phyloP scores from a whole-genome alignment of 2,797 vertebrate species.

The Gouania willdenowi region DNA sequence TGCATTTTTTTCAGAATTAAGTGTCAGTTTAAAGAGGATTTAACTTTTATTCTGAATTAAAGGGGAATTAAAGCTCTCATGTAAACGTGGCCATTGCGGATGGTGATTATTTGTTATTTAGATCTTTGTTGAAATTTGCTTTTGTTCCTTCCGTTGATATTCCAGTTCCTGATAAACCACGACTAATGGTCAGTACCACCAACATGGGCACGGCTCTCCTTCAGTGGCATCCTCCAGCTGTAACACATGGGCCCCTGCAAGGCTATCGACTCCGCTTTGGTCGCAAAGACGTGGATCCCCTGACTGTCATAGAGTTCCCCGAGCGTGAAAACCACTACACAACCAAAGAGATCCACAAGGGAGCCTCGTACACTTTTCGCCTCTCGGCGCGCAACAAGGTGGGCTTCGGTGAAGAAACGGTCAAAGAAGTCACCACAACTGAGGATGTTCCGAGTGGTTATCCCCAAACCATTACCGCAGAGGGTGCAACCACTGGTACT shows the following conservation, averaged over 20 bases:
- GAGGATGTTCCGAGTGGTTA: conserved; percentile 94
- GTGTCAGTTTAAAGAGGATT: too few relatives aligned
- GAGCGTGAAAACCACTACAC: conserved; percentile 97
- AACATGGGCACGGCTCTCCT: conserved; percentile 98
- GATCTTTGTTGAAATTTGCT: too few relatives aligned
- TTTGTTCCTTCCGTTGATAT: too few relatives aligned
- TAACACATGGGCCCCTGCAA: conserved; percentile 89
- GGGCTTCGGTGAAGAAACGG: conserved; percentile 96
- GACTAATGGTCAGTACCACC: conserved; percentile 94
- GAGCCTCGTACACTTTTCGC: conserved; percentile 90
- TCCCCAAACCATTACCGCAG: conserved; percentile 89
- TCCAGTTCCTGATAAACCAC: conserved; percentile 97
- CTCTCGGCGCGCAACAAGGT: conserved; percentile 97
- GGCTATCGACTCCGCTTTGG: conserved; percentile 95
- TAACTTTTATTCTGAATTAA: too few relatives aligned
- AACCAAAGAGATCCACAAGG: conserved; percentile 96
- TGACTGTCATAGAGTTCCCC: conserved; percentile 91
- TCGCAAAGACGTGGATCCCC: conserved; percentile 88
- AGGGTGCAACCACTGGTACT: conserved; percentile 88
- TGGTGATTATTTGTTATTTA: too few relatives aligned
- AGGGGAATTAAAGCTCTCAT: too few relatives aligned
- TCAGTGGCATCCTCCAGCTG: conserved; percentile 93
- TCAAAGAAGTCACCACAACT: conserved; percentile 91
- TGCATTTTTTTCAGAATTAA: too few relatives aligned
- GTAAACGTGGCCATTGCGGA: too few relatives aligned